A percentile compares a stretch with the other conserved stretches of the same genome.
phyloP scores from a whole-genome alignment of 2,113 vertebrate species.

The Anhinga rufa region DNA sequence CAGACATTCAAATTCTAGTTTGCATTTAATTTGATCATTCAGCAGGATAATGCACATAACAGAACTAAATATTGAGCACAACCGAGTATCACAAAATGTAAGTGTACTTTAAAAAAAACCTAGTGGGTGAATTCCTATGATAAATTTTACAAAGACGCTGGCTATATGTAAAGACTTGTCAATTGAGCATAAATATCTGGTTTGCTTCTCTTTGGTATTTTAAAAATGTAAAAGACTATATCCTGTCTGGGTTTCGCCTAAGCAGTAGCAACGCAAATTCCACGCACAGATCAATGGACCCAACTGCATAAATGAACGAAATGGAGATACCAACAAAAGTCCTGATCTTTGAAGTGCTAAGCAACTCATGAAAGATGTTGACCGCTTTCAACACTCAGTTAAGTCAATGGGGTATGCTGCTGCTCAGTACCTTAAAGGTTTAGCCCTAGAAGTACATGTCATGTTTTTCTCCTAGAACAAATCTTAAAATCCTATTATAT shows the following conservation, averaged over 20 bases:
- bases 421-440: constrained; percentile 48
- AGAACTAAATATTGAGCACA: constrained; percentile 83
- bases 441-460: constrained; percentile 47
- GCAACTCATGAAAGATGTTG: constrained; percentile 45
- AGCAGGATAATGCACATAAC: constrained; percentile 82
- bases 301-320: constrained; percentile 54
- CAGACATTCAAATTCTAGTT: constrained; percentile 83
- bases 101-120: constrained; percentile 74
- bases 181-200: constrained; percentile 69
- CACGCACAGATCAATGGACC: constrained; percentile 35
- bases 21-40: constrained; percentile 83
- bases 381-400: constrained; percentile 22
- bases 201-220: constrained; percentile 63
- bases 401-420: constrained; percentile 30
- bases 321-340: constrained; percentile 54
- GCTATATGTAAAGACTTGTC: constrained; percentile 68
- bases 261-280: constrained; percentile 45
- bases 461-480: constrained; percentile 51
- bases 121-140: constrained; percentile 72
- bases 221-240: constrained; percentile 62
- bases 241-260: constrained; percentile 43
- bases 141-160: constrained; percentile 70
- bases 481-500: constrained; percentile 65
- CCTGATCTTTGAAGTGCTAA: constrained; percentile 48
- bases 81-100: constrained; percentile 77